These are phyloP conservation scores for Meteorus colon DNA, from an alignment of 2,888 invertebrate genomes.

Conservation along the genomic window DNA sequence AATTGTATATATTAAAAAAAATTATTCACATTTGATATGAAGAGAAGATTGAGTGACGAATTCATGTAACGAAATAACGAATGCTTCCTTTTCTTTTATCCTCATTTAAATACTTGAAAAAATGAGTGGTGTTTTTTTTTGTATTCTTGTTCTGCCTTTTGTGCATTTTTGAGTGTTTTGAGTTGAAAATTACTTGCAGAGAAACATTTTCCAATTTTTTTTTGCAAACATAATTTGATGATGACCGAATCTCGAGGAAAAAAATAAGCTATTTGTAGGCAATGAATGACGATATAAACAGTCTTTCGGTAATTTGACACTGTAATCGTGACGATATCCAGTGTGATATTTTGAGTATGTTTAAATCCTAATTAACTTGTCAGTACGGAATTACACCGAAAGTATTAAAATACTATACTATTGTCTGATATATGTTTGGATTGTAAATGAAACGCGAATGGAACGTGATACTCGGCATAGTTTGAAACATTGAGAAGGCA, in stretches of 20 bases:
- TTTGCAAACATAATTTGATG: background rate
- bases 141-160: background rate
- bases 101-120: background rate
- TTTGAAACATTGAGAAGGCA: constrained; percentile 28
- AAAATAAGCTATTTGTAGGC: background rate
- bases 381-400: constrained; percentile 12
- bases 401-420: constrained; percentile 29
- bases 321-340: background rate
- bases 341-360: constrained; percentile 9
- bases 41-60: background rate
- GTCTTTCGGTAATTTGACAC: background rate
- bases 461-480: constrained; percentile 30
- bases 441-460: constrained; percentile 29
- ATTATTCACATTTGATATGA: background rate
- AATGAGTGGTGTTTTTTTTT: background rate
- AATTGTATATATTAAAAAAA: background rate
- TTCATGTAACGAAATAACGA: background rate
- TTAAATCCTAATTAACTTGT: constrained; percentile 29
- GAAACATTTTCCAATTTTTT: background rate
- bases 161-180: background rate
- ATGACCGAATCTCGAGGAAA: background rate
- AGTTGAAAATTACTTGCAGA: background rate
- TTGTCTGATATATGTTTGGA: constrained; percentile 23
- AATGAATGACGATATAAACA: background rate
- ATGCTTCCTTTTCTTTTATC: background rate